phyloP scores from a whole-genome alignment of 2,797 vertebrate species.

The Lindbergichthys nudifrons region DNA sequence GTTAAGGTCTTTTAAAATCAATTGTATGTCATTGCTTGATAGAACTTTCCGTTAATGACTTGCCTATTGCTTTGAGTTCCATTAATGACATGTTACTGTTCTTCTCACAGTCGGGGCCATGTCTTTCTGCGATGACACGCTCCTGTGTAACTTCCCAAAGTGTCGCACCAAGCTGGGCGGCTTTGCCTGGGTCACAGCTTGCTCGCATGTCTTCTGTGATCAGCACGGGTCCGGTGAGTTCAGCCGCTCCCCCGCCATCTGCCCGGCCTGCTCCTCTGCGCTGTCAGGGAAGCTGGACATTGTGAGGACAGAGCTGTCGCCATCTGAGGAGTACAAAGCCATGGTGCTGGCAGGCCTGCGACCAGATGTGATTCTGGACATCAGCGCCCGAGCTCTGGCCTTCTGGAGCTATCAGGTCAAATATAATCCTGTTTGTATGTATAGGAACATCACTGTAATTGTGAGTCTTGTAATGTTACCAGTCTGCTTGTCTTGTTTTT shows the following conservation, averaged over 20 bases:
- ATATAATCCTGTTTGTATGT: slow-evolving; percentile 1
- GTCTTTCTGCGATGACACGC: slow-evolving; percentile 86
- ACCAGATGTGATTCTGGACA: slow-evolving; percentile 90
- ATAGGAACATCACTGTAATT: background rate
- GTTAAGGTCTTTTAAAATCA: background rate
- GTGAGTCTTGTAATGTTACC: background rate
- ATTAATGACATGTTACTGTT: background rate
- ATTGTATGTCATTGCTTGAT: background rate
- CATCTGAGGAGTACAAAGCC: slow-evolving; percentile 92
- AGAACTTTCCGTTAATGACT: background rate
- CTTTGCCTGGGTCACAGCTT: slow-evolving; percentile 92
- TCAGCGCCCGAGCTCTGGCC: slow-evolving; percentile 88
- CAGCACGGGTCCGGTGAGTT: slow-evolving; percentile 91
- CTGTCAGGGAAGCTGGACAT: slow-evolving; percentile 92
- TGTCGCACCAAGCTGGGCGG: slow-evolving; percentile 87
- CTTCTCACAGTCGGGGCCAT: slow-evolving; percentile 69
- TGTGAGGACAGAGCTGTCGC: slow-evolving; percentile 89
- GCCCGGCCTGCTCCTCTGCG: slow-evolving; percentile 90
- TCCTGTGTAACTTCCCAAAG: slow-evolving; percentile 91
- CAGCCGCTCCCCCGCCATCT: slow-evolving; percentile 87
- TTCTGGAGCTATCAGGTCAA: slow-evolving; percentile 95
- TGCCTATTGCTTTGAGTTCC: background rate
- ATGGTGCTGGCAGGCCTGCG: slow-evolving; percentile 91
- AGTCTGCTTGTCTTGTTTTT: slow-evolving; percentile 3
- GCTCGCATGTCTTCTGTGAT: slow-evolving; percentile 93